phyloP scores from a whole-genome alignment of 2,888 invertebrate species.

The Cheilosia urbana region DNA sequence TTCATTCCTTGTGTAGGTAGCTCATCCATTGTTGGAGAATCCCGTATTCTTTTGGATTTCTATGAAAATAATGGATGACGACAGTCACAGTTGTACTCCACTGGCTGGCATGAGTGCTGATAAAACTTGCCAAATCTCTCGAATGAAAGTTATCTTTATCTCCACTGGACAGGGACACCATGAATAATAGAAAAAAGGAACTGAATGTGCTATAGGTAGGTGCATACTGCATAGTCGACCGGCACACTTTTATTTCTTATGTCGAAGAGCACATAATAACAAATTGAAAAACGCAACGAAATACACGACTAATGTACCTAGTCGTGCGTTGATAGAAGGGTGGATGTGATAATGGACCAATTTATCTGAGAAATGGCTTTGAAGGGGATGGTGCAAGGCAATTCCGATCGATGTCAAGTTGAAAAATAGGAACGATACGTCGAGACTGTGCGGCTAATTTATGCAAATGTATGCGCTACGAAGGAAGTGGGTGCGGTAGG shows the following conservation, averaged over 20 bases:
- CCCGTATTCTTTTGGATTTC: constrained; percentile 46
- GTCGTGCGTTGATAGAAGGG: constrained; percentile 64
- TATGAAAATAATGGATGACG: constrained; percentile 57
- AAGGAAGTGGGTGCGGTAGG: constrained; percentile 15
- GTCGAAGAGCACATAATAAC: constrained; percentile 53
- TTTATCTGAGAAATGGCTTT: constrained; percentile 51
- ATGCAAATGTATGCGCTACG: constrained; percentile 65
- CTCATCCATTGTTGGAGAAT: constrained; percentile 26
- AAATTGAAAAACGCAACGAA: constrained; percentile 51
- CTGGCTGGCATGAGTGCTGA: constrained; percentile 52
- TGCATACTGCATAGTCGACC: neutral
- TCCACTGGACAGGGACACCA: constrained; percentile 67
- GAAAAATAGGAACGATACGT: constrained; percentile 5
- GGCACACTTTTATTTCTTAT: constrained; percentile 36
- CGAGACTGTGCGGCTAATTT: constrained; percentile 64
- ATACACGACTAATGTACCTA: constrained; percentile 39
- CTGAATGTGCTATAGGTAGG: constrained; percentile 16
- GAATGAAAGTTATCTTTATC: constrained; percentile 69
- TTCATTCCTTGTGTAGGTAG: constrained; percentile 31
- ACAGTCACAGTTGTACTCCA: neutral
- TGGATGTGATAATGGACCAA: constrained; percentile 66
- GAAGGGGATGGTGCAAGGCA: neutral
- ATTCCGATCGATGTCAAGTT: constrained; percentile 24
- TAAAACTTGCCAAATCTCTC: constrained; percentile 70
- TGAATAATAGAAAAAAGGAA: constrained; percentile 69